Conservation (phyloP, 2,888 invertebrate genomes). For the Didymodactylos carnosus region DNA sequence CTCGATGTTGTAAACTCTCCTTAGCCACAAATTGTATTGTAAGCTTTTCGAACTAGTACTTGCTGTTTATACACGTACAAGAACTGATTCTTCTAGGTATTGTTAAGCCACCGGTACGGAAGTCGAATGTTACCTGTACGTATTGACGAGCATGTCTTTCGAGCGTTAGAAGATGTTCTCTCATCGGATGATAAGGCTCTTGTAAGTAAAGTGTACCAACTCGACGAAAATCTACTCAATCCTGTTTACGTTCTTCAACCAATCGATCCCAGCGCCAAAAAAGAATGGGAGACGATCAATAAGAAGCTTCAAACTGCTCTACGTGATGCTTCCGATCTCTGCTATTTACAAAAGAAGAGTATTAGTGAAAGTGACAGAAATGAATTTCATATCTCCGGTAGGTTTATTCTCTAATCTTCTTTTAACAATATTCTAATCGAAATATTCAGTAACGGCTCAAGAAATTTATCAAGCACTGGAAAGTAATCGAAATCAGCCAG, state of each 20-base stretch:
- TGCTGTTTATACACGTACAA: too few relatives aligned
- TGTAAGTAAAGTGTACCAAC: conserved; percentile 20
- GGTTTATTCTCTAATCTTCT: background rate
- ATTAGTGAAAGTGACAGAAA: conserved; percentile 21
- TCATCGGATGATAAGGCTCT: background rate
- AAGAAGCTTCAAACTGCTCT: conserved; percentile 20
- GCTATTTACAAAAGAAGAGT: conserved; percentile 19
- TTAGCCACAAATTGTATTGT: too few relatives aligned
- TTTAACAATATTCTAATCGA: background rate
- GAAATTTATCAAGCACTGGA: conserved; percentile 20
- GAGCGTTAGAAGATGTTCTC: background rate
- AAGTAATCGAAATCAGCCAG: conserved; percentile 18
- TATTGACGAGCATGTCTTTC: background rate
- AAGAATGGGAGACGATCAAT: conserved; percentile 20
- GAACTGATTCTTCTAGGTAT: too few relatives aligned
- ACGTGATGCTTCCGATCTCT: conserved; percentile 17
- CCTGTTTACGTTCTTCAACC: conserved; percentile 21
- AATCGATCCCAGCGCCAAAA: conserved; percentile 5
- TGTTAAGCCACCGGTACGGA: conserved; percentile 13
- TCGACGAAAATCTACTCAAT: conserved; percentile 25
- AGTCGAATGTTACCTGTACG: background rate
- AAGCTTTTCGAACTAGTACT: too few relatives aligned
- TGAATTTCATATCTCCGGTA: conserved; percentile 22
- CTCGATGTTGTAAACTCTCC: too few relatives aligned
- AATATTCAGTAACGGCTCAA: conserved; percentile 23